Base-by-base conservation (phyloP, 2,113 vertebrate species). In the Piaya cayana region DNA sequence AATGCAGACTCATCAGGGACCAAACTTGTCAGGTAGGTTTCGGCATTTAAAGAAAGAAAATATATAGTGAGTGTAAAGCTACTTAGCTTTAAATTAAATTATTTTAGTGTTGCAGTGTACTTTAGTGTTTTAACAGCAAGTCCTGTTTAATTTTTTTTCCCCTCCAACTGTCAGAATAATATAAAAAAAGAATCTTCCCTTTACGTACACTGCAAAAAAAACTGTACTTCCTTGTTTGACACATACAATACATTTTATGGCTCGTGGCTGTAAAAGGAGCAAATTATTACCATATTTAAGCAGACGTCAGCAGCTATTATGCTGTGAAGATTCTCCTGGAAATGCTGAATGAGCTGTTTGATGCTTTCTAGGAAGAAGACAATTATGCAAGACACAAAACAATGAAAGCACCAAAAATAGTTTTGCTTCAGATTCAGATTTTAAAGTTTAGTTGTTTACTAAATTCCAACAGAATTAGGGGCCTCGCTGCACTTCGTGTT, bases 271-370 rank as follows among this genome's bases (percentile, higher is more conserved):
- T 56, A 43, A 90, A 96, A 97, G 74, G 32, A 96, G 64, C 26
- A 95, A 96, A 95, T 97, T 93, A 94, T 85, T 96, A 52, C 82
- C 39, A 65, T 93, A 92, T 97, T 96, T 95, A 97, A 97, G 80
- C 79, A 95, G 89, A 94, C 79, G 76, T 93, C 93, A 96, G 83
- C 63, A 95, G 75, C 65, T 97, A 88, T 92, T 96, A 88, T 55
- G 43, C 56, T 85, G 49, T 81, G 82, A 96, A 95, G 64, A 74
- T 96, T 91, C 86, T 91, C 30, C 56, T 95, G 53, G 75, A 94
- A 94, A 80, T 90, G 53, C 78, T 52, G 67, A 27, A 86, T 86
- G 75, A 86, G 63, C 36, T 85, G 23, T 92, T 93, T 75, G 93
- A 79, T 76, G 52, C 82, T 96, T 96, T 96, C 90, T 77, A 93